A percentile compares a stretch with the other conserved stretches of the same genome.
phyloP scores from a whole-genome alignment of 2,888 invertebrate species.

The Lepidocyrtoides sp. region DNA sequence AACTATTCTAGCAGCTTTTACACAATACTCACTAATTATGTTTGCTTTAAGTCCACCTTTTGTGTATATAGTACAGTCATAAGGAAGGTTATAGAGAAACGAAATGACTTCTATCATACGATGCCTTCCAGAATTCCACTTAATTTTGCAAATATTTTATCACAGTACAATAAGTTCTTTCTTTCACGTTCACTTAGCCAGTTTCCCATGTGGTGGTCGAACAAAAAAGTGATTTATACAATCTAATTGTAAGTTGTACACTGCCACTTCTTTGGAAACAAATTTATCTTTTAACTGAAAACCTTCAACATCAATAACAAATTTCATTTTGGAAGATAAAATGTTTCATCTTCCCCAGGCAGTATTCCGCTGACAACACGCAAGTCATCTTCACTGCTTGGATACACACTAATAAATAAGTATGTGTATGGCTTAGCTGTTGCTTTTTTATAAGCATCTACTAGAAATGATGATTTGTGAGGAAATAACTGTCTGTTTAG shows the following conservation, averaged over 20 bases:
- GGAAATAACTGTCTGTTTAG: slow-evolving; percentile 60
- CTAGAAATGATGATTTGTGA: background rate
- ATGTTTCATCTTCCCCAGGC: slow-evolving; percentile 39
- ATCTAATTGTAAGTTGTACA: background rate
- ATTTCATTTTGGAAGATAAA: slow-evolving; percentile 72
- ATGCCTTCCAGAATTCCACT: slow-evolving; percentile 35
- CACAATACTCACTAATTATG: background rate
- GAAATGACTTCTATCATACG: background rate
- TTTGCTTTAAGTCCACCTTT: slow-evolving; percentile 60
- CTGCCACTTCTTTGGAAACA: slow-evolving; percentile 59
- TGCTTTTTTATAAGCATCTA: slow-evolving; percentile 75
- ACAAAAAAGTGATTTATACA: slow-evolving; percentile 52
- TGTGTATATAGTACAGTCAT: slow-evolving; percentile 40
- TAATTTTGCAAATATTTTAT: slow-evolving; percentile 59
- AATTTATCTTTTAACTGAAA: slow-evolving; percentile 46
- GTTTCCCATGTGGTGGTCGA: slow-evolving; percentile 21
- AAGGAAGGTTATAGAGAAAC: background rate
- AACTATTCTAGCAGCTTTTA: background rate
- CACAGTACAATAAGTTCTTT: slow-evolving; percentile 69
- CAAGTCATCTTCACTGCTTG: slow-evolving; percentile 68
- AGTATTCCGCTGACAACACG: slow-evolving; percentile 67
- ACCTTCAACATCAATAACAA: slow-evolving; percentile 73
- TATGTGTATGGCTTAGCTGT: slow-evolving; percentile 70
- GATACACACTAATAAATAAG: slow-evolving; percentile 75
- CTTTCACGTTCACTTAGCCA: background rate